Evolutionary conservation across 2,888 invertebrate genomes (phyloP), one percentile per base, ranked within the genome.

Genomic region (Kuschelorhynchus macadamiae): DNA sequence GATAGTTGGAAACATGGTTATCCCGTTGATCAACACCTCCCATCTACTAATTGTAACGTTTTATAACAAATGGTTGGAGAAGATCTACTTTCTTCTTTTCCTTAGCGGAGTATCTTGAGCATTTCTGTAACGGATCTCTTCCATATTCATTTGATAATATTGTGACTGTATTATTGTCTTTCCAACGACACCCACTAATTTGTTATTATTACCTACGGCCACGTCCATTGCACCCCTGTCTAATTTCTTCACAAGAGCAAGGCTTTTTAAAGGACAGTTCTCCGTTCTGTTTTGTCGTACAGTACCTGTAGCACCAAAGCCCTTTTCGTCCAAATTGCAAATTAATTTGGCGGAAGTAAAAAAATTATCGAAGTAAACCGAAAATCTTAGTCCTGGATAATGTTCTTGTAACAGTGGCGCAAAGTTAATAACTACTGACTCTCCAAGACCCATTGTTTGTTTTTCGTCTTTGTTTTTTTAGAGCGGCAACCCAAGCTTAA

Each of bases 401-500:
- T n/a, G 14, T 14, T 7, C 5, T 5, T n/a, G n/a, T n/a, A n/a
- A n/a, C n/a, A n/a, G 25, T 25, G 7, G 4, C 3, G 25, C 25
- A 7, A 25, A 25, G 25, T 25, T 25, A 7, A 7, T 7, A 5
- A 25, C 39, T 14, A 39, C 39, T 39, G 39, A 12, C 11, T 39
- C 39, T 50, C 57, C 57, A 12, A 57, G 33, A 5, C 57, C 42
- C 14, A 16, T 20, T 14, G n/a, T 21, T 52, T 57, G n/a, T 9
- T 17, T 25, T 18, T 46, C 20, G 5, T 8, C 17, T n/a, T 32
- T 50, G 11, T 50, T 50, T 11, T n/a, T 33, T 20, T 20, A 36
- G 12, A 32, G 60, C 44, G 4, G 39, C 21, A 25, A 66, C 53
- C 65, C 60, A 66, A 5, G 66, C 42, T 14, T 66, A 52, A 25